Percentiles rank a stretch among this genome's conserved stretches.
phyloP scores from a whole-genome alignment of 2,888 invertebrate species.

The Formica aserva region DNA sequence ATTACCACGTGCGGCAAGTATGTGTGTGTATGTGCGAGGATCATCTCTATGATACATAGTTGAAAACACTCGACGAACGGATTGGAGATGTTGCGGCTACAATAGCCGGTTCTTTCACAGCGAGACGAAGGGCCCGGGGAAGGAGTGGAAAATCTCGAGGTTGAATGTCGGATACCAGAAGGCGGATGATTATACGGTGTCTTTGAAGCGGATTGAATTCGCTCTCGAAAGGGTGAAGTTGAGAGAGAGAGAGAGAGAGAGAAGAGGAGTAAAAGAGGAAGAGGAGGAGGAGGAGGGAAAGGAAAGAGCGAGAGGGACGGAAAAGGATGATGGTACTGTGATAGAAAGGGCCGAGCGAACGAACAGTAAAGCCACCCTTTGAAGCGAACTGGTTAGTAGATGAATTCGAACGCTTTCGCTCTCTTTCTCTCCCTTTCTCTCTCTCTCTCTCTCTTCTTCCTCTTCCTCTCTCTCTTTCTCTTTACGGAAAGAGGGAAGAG shows the following conservation, averaged over 20 bases:
- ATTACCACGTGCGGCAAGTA: background rate
- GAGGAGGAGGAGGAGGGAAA: constrained; percentile 8
- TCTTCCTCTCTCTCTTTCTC: constrained; percentile 18
- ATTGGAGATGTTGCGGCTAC: constrained; percentile 42
- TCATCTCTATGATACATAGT: constrained; percentile 8
- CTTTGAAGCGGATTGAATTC: constrained; percentile 74
- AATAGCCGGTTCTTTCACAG: constrained; percentile 41
- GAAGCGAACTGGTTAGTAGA: constrained; percentile 77
- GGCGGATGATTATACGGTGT: constrained; percentile 72
- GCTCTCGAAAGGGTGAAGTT: constrained; percentile 64
- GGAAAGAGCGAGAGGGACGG: background rate
- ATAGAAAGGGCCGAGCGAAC: constrained; percentile 66
- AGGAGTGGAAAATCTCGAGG: constrained; percentile 64
- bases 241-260: constrained; percentile 33
- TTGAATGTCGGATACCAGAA: constrained; percentile 70
- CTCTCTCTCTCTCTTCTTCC: background rate
- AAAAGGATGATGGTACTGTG: constrained; percentile 33
- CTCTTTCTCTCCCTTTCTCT: constrained; percentile 26
- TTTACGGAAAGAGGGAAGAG: constrained; percentile 12
- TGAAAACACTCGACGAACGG: constrained; percentile 21
- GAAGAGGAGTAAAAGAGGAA: background rate
- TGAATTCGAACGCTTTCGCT: constrained; percentile 73
- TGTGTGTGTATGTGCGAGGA: background rate
- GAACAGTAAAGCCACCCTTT: constrained; percentile 75
- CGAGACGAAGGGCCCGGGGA: background rate